phyloP scores from a whole-genome alignment of 64 coral and sea anemone species.

The Actinia tenebrosa region DNA sequence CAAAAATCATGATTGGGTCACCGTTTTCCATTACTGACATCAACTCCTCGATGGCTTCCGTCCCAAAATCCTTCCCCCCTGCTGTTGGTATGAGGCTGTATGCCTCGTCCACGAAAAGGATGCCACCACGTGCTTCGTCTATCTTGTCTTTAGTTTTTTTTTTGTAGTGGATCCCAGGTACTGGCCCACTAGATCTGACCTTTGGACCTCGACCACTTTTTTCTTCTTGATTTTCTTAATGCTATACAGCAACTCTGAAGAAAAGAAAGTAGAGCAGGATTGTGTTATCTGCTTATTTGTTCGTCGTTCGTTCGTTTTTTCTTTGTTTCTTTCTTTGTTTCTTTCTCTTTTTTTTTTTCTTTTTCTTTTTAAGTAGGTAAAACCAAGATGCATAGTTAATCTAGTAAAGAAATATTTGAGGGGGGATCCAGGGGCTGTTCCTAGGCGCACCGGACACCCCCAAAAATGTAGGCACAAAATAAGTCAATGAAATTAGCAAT shows the following conservation, averaged over 20 bases:
- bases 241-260: conserved; percentile 44
- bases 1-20: conserved; percentile 47
- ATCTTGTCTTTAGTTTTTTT: conserved; percentile 26
- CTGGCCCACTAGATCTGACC: conserved; percentile 35
- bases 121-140: conserved; percentile 6
- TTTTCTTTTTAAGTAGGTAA: no score
- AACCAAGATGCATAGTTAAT: no score
- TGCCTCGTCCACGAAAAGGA: conserved; percentile 46
- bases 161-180: conserved; percentile 29
- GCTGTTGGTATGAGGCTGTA: conserved; percentile 12
- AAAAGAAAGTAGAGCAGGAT: background rate
- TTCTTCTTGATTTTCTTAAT: conserved; percentile 33
- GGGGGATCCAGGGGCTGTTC: no score
- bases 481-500: no score
- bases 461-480: no score
- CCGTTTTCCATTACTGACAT: conserved; percentile 37
- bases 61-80: conserved; percentile 41
- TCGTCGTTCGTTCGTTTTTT: no score
- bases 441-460: no score
- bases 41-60: conserved; percentile 35
- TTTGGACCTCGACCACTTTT: conserved; percentile 51
- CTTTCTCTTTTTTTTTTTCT: no score
- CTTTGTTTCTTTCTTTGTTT: no score
- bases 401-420: no score
- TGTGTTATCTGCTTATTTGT: no score